A percentile compares a stretch with the other conserved stretches of the same genome.
These are phyloP conservation scores for Lagopus leucura DNA, from an alignment of 2,113 vertebrate species.

Conservation along the genomic window DNA sequence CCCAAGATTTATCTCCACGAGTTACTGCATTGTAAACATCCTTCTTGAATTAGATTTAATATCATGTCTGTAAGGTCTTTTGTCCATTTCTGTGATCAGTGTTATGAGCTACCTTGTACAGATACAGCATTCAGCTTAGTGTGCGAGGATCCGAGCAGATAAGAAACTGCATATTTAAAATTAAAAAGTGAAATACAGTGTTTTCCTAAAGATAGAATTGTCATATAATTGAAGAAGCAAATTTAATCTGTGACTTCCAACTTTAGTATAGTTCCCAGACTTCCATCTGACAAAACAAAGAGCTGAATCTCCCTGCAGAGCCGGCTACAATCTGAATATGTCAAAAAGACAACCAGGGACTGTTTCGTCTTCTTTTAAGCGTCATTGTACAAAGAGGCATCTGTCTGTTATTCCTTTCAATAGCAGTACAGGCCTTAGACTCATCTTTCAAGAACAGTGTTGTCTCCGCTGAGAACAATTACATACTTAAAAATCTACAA, in stretches of 20 bases:
- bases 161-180: not conserved
- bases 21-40: not conserved
- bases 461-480: not conserved
- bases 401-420: slow-evolving; percentile 46
- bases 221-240: not conserved
- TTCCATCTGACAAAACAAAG: not conserved
- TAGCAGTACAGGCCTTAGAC: not conserved
- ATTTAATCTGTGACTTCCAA: slow-evolving; percentile 25
- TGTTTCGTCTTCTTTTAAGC: slow-evolving; percentile 29
- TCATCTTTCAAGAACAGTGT: not conserved
- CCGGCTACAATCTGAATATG: slow-evolving; percentile 30
- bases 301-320: slow-evolving; percentile 34
- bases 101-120: not conserved
- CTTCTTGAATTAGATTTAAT: not conserved
- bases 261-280: not conserved
- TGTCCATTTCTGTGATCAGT: not conserved
- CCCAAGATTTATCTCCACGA: not conserved
- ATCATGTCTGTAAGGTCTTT: not conserved
- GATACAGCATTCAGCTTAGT: not conserved
- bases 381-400: slow-evolving; percentile 14
- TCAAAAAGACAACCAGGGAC: slow-evolving; percentile 18
- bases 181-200: not conserved
- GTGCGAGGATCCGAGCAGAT: not conserved
- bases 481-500: not conserved
- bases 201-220: slow-evolving; percentile 28